A percentile compares a stretch with the other conserved stretches of the same genome.
Evolutionary conservation across 2,797 vertebrate genomes (phyloP).

Genomic region (Karalla daura): DNA sequence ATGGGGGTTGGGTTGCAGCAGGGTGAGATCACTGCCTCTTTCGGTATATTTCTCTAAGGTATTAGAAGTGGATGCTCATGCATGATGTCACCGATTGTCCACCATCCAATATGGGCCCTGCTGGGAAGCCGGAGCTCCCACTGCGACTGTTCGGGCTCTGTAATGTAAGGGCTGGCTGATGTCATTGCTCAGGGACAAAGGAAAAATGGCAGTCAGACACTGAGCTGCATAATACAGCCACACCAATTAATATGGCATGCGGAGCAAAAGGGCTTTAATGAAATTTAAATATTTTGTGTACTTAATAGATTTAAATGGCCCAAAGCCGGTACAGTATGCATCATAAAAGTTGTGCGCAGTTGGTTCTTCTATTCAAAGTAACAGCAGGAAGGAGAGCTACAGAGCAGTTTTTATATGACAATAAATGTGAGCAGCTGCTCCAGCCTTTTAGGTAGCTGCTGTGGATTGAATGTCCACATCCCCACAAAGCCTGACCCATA

Average conservation of each 20-base stretch:
- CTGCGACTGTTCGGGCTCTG: slow-evolving; percentile 64
- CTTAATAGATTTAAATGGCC: neutral
- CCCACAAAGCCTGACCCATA: too few species aligned
- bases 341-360: too few species aligned
- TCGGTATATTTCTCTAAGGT: slow-evolving; percentile 40
- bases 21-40: slow-evolving; percentile 48
- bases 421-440: neutral
- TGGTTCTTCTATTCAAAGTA: too few species aligned
- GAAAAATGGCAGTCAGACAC: slow-evolving; percentile 11
- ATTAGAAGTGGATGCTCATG: slow-evolving; percentile 46
- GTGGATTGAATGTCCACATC: too few species aligned
- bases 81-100: slow-evolving; percentile 77
- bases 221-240: neutral
- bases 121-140: slow-evolving; percentile 67
- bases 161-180: slow-evolving; percentile 77
- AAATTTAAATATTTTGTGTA: neutral
- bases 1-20: neutral
- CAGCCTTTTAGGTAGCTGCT: too few species aligned
- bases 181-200: slow-evolving; percentile 55
- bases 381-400: too few species aligned
- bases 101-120: slow-evolving; percentile 67
- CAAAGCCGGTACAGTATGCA: neutral
- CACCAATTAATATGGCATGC: slow-evolving; percentile 17
- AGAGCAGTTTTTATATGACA: too few species aligned
- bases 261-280: slow-evolving; percentile 4